Base-by-base conservation (phyloP, 2,888 invertebrate species). In the Tachina fera region DNA sequence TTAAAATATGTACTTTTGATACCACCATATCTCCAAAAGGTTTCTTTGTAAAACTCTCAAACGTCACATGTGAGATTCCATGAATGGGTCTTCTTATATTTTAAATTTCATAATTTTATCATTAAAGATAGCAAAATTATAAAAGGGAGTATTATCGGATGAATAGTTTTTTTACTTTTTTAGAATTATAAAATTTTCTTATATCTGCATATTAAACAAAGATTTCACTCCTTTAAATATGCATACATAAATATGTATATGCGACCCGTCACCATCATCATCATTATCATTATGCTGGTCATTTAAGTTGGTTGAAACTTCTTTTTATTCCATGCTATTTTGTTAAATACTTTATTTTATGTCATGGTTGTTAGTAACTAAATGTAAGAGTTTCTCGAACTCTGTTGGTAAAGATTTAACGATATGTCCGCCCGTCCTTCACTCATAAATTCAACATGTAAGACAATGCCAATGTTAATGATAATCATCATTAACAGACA, bases 331-430 rank as follows among this genome's bases (percentile, higher is more conserved):
- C 22, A 75, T 72, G 67, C 41, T 60, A 41, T 84, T 77, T 81
- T 51, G 61, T 82, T 51, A 75, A 60, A 70, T 75, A 82, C 75
- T 78, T 83, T 76, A 79, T 75, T 79, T 79, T 65, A 72, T 86
- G 79, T 80, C 86, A 86, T 83, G 83, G 61, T 76, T 86, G 75
- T 80, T 79, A 58, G 75, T 79, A 72, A 58, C 39, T 47, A 51
- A 61, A 78, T 68, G 60, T 68, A 53, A 74, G 89, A 90, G 91
- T 90, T 91, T 89, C 88, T 91, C 91, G 89, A 91, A 91, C 91
- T 90, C 89, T 88, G 67, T 56, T 67, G 67, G 49, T 67, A 70
- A 78, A 75, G 53, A 65, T 65, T 77, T 51, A 77, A 53, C 65
- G 61, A 76, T 43, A 70, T 76, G 83, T 83, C 83, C 79, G 79